Evolutionary conservation across 2,113 vertebrate genomes (phyloP), one percentile per base, ranked within the genome.

Genomic region (Amphiprion ocellaris): DNA sequence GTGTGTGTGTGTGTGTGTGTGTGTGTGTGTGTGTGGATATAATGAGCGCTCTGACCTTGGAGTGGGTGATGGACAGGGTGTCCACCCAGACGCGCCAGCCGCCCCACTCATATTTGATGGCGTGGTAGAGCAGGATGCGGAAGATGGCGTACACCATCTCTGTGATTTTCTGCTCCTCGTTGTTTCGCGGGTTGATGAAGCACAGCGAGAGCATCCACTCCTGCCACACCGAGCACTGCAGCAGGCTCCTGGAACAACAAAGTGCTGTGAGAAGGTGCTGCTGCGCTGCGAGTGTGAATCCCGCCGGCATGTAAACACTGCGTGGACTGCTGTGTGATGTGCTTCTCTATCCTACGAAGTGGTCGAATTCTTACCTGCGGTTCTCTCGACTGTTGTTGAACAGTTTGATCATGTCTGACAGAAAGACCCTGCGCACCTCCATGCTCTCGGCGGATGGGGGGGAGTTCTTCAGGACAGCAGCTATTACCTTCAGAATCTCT

Each of bases 11-110:
- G 75, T 8, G 16, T 63, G 76, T 6, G 49, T 47, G 75, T 8
- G 46, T 2, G 65, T 39, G 72, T 17, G 39, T 6, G 49, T 47
- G 75, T 8, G 16, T 63, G 76, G 41, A 28, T 68, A 69, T 86
- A 89, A 89, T 70, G 76, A 89, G 77, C 10, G 47, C 58, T 79
- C 95, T 96, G 91, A 98, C 98, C 96, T 99, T 99, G 85, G 98
- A 98, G 92, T 99, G 98, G 5, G 98, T 98, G 94, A 99, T 99
- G 12, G 98, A 99, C 77, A 99, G 93, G 0, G 98, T 99, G 89
- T 99, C 98, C 71, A 99, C 97, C 98, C 98, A 99, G 77, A 99
- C 98, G 59, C 98, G 96, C 98, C 98, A 99, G 89, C 98, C 98
- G 68, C 98, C 98, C 98, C 98, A 99, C 87, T 99, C 98, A 5